These are phyloP conservation scores for Chloromyia formosa DNA, from an alignment of 2,888 invertebrate genomes.

Conservation along the genomic window DNA sequence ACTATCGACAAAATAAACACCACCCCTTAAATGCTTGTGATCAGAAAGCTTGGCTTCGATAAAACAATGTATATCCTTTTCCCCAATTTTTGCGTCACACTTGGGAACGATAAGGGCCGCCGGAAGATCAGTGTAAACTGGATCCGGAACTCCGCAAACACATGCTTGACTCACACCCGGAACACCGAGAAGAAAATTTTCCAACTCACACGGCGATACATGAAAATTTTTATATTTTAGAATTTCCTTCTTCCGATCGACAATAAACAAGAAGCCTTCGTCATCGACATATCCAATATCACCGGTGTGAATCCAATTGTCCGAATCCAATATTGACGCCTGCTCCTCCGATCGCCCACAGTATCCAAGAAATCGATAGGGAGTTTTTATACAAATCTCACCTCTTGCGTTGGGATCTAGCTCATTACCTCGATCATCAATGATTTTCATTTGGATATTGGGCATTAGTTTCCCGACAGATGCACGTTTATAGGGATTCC, in stretches of 20 bases:
- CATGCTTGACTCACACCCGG: constrained; percentile 58
- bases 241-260: constrained; percentile 54
- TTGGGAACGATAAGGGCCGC: constrained; percentile 58
- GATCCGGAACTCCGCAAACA: constrained; percentile 59
- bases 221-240: constrained; percentile 53
- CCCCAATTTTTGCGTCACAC: constrained; percentile 55
- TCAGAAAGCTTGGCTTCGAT: constrained; percentile 57
- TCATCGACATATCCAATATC: constrained; percentile 62
- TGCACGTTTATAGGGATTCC: constrained; percentile 17
- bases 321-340: constrained; percentile 56
- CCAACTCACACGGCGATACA: constrained; percentile 55
- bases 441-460: constrained; percentile 57
- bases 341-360: constrained; percentile 58
- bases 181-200: constrained; percentile 57
- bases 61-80: constrained; percentile 58
- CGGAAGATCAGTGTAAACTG: constrained; percentile 58
- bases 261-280: constrained; percentile 49
- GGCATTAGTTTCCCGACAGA: constrained; percentile 57
- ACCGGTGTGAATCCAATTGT: constrained; percentile 61
- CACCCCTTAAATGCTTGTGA: constrained; percentile 58
- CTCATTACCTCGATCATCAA: constrained; percentile 57
- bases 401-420: constrained; percentile 57
- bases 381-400: constrained; percentile 57
- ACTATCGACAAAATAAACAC: constrained; percentile 58
- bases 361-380: constrained; percentile 59